Base-by-base conservation (phyloP, 2,888 invertebrate species). In the Torymus tubicola region DNA sequence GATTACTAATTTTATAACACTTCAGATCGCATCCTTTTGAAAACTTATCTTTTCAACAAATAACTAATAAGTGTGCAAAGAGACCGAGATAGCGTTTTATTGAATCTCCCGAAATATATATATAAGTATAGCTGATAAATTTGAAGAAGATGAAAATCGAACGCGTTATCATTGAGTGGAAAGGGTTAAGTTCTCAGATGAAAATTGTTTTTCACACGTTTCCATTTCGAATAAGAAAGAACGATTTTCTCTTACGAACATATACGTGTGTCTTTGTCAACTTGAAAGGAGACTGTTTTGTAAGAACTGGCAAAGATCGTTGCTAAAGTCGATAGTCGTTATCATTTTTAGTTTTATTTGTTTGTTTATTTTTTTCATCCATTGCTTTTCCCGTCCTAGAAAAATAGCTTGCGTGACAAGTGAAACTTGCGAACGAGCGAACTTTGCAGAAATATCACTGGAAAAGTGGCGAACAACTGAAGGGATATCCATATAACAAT, bases 131-230 rank as follows among this genome's bases (percentile, higher is more conserved):
- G 42, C 67, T 63, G 68, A 79, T 81, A 75, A 78, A 72, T 78
- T 79, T 81, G 65, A 79, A 81, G 76, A 81, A 76, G 12, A 73
- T 73, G 71, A 79, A 65, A 78, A 79, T 81, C 76, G 76, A 81
- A 79, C 68, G 76, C 75, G 67, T 60, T 79, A 61, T 72, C 53
- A 53, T 65, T 72, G 60, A 79, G 79, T 71, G 52, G 65, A 75
- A 67, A 73, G 67, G 70, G 31, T 58, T 18, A 21, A 72, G 61
- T 57, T 14, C 53, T 21, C 2, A 31, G 16, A 21, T 12, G 61
- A 60, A 42, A 16, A 63, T 57, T 71, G 60, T 57, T 81, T 57
- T 68, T 42, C 14, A 3, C 16, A 31, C 57, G n/a, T 1, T 69
- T 52, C 4, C 31, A n/a, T 69, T 0, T 69, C 18, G 50, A 21